Percentiles rank a stretch among this genome's conserved stretches.
These are phyloP conservation scores for Champsocephalus esox DNA, from an alignment of 2,797 vertebrate species.

Conservation along the genomic window DNA sequence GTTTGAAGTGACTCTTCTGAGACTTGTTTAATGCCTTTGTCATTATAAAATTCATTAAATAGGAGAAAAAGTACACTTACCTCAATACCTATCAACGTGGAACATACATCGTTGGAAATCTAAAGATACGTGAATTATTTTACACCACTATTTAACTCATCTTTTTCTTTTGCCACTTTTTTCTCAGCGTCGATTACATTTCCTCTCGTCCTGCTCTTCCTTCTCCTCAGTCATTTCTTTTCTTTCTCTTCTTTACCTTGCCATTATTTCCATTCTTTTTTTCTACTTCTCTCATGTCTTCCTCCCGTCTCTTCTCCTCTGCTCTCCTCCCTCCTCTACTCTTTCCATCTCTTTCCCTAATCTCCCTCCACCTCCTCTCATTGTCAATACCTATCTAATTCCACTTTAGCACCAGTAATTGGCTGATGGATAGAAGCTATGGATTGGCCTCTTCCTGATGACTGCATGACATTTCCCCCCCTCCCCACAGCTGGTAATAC, in stretches of 20 bases:
- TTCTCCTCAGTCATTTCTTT: slow-evolving; percentile 2
- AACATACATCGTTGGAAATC: neutral
- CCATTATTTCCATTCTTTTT: neutral
- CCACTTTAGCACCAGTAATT: slow-evolving; percentile 99
- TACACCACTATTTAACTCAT: neutral
- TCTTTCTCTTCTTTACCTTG: slow-evolving; percentile 10
- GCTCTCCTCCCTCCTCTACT: slow-evolving; percentile 42
- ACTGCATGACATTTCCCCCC: slow-evolving; percentile 95
- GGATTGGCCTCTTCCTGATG: slow-evolving; percentile 99
- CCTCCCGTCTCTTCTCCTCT: slow-evolving; percentile 28
- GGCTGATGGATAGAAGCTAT: slow-evolving; percentile 99
- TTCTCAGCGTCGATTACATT: slow-evolving; percentile 4
- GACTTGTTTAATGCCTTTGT: neutral
- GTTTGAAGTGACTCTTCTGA: neutral
- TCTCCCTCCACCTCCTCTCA: slow-evolving; percentile 88
- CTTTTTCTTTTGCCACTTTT: neutral
- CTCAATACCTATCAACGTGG: neutral
- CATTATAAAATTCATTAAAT: neutral
- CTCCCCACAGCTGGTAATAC: slow-evolving; percentile 93
- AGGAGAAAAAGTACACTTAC: neutral
- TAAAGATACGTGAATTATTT: neutral
- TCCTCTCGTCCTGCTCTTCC: neutral
- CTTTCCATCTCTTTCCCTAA: slow-evolving; percentile 71
- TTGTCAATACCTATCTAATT: slow-evolving; percentile 99
- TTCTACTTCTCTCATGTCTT: neutral